phyloP scores from a whole-genome alignment of 2,113 vertebrate genomes.

The Dermatemys mawii region DNA sequence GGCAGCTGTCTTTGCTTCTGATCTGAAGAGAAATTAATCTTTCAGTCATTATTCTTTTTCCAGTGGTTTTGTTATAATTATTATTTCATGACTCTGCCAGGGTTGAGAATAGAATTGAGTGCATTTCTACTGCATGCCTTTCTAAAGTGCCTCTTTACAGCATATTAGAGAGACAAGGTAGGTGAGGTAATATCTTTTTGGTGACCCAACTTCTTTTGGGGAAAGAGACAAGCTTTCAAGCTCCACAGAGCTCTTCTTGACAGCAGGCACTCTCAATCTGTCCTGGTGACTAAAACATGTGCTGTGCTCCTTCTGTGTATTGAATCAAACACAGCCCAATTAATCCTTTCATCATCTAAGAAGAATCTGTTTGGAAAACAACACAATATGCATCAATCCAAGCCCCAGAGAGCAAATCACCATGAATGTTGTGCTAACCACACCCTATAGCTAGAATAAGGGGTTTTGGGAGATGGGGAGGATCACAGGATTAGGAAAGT shows the following conservation, averaged over 20 bases:
- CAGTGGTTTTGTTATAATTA: constrained; percentile 1
- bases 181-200: background rate
- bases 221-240: background rate
- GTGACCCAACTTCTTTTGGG: background rate
- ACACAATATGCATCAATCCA: constrained; percentile 13
- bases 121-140: constrained; percentile 10
- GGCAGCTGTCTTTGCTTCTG: background rate
- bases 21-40: accelerated
- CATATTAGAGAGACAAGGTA: background rate
- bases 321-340: constrained; percentile 33
- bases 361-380: constrained; percentile 47
- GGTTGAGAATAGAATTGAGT: constrained; percentile 12
- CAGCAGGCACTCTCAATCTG: constrained; percentile 26
- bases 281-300: constrained; percentile 24
- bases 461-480: background rate
- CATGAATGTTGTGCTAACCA: background rate
- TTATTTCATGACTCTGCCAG: constrained; percentile 19
- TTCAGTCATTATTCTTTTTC: background rate
- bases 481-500: background rate
- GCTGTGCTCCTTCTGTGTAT: constrained; percentile 29
- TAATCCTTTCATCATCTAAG: background rate
- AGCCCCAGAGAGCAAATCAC: background rate
- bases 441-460: background rate
- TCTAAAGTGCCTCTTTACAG: background rate
- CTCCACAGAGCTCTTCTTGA: background rate